Conservation (phyloP, 2,888 invertebrate genomes). For the Oligia strigilis region DNA sequence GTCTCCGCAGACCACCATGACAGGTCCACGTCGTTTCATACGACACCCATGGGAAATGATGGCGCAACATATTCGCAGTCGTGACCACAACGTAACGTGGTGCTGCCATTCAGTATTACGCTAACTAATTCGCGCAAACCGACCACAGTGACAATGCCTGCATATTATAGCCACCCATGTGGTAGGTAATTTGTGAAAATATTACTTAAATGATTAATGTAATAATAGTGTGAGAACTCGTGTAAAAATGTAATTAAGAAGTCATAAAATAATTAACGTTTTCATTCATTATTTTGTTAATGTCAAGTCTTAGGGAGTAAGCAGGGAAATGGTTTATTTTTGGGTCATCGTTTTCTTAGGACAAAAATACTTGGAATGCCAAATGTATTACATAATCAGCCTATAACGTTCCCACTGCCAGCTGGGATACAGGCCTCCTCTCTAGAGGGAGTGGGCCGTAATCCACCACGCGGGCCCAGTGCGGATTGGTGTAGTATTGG, state of each 20-base stretch:
- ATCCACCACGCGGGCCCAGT: neutral
- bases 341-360: neutral
- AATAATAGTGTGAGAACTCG: slow-evolving; percentile 22
- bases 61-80: slow-evolving; percentile 47
- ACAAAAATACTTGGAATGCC: neutral
- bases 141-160: slow-evolving; percentile 28
- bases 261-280: slow-evolving; percentile 4
- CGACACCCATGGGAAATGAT: slow-evolving; percentile 59
- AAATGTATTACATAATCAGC: too few relatives aligned
- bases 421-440: neutral
- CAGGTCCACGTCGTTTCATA: slow-evolving; percentile 26
- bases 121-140: slow-evolving; percentile 36
- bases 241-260: slow-evolving; percentile 13
- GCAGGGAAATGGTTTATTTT: neutral
- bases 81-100: slow-evolving; percentile 45
- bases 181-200: slow-evolving; percentile 1
- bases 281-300: slow-evolving; percentile 20
- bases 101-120: slow-evolving; percentile 36
- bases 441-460: neutral
- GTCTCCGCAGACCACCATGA: slow-evolving; percentile 28
- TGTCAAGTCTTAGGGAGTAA: neutral
- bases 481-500: neutral
- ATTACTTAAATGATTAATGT: slow-evolving; percentile 24
- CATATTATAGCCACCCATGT: slow-evolving; percentile 18
- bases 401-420: too few relatives aligned